Base-by-base conservation (phyloP, 2,113 vertebrate species). In the Sprattus sprattus region DNA sequence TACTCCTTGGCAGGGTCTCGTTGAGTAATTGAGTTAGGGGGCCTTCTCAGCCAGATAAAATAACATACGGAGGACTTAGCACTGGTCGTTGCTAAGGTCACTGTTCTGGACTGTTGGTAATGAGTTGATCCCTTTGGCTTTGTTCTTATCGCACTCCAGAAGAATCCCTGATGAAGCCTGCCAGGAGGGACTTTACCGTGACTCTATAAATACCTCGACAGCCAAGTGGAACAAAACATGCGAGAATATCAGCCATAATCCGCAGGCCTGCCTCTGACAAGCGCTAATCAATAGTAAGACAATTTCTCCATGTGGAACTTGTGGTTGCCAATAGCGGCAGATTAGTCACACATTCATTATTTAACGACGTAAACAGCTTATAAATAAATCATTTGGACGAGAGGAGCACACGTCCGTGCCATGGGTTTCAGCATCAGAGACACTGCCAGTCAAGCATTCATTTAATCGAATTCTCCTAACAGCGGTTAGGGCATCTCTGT, bases 331-430 rank as follows among this genome's bases (percentile, higher is more conserved):
- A 71, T 83, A 32, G 50, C 82, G 81, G 60, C 83, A 83, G 85
- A 87, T 82, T 87, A 88, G 85, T 84, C 82, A 83, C 45, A 71
- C 84, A 83, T 82, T 87, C 82, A 87, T 87, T 85, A 87, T 85
- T 80, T 64, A 45, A 49, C 47, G 15, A 20, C 81, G 82, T 54
- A 75, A 85, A 86, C 82, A 45, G 85, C 75, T 84, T 75, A 28
- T 44, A 22, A 39, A 50, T 82, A 39, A 85, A 47, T 86, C 28
- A 49, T 52, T 10, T 75, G 47, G 78, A 50, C 5, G 60, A 50
- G 32, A 64, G 44, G 49, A 60, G 50, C 71, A n/a, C 16, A 49
- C 28, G 39, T 81, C 57, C 67, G 60, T 64, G 82, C 71, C 60
- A 25, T 13, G 39, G 49, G 49, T 13, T 18, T 18, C 20, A 60